phyloP scores from a whole-genome alignment of 1,140 invertebrate species.

The Reticulitermes speratus region DNA sequence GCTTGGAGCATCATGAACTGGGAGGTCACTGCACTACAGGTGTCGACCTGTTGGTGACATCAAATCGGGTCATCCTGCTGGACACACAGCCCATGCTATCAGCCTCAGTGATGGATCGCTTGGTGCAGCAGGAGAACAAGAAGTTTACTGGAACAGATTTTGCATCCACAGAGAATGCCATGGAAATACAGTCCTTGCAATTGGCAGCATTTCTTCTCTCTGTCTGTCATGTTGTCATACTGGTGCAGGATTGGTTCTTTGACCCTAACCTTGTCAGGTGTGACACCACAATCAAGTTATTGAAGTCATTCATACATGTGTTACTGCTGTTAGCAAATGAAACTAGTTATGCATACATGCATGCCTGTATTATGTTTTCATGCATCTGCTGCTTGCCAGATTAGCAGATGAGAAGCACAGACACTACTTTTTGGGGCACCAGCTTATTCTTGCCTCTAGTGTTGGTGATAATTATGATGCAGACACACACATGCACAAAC shows the following conservation, averaged over 20 bases:
- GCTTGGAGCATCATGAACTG: slow-evolving; percentile 50
- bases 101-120: slow-evolving; percentile 60
- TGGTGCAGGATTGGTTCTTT: slow-evolving; percentile 84
- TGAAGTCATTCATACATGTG: too few relatives aligned
- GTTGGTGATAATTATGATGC: too few relatives aligned
- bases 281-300: slow-evolving; percentile 28
- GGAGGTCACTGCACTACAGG: slow-evolving; percentile 60
- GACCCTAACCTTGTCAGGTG: slow-evolving; percentile 72
- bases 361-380: too few relatives aligned
- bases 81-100: slow-evolving; percentile 67
- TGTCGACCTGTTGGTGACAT: slow-evolving; percentile 63
- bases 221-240: slow-evolving; percentile 84
- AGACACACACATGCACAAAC: too few relatives aligned
- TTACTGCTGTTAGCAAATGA: too few relatives aligned
- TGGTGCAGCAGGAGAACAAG: slow-evolving; percentile 45
- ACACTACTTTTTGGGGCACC: too few relatives aligned
- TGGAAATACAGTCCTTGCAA: slow-evolving; percentile 75
- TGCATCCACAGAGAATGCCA: slow-evolving; percentile 60
- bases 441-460: too few relatives aligned
- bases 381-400: too few relatives aligned
- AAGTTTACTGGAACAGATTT: slow-evolving; percentile 53
- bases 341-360: too few relatives aligned
- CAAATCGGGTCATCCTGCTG: slow-evolving; percentile 60
- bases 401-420: too few relatives aligned
- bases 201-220: slow-evolving; percentile 79